Base-by-base conservation (phyloP, 37 sponge, comb jelly and placozoan species). In the Bolinopsis microptera region DNA sequence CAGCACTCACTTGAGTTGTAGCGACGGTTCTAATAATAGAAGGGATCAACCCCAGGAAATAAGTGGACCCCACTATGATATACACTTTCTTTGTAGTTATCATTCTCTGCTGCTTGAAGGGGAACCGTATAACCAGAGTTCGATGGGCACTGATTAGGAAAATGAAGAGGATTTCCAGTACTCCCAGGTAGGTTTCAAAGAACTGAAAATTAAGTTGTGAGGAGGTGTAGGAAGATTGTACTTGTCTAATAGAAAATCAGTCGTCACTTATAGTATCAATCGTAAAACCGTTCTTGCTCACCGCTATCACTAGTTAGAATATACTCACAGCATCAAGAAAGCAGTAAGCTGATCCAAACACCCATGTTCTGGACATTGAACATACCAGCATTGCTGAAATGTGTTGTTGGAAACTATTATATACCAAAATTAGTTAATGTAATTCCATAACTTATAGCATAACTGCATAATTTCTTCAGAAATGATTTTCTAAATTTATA, bases 311-410 rank as follows among this genome's bases (percentile, higher is more conserved):
- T n/a, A n/a, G n/a, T n/a, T n/a, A n/a, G n/a, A 48, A 48, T 48
- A 48, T 36, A 30, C 90, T 39, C 36, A 86, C 90, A 35, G 90
- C 90, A 41, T 86, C 90, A 0, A 86, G 48, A 34, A 86, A 86
- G 61, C 90, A 86, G 28, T 41, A 86, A 5, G n/a, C 61, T 25
- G 90, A 25, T 16, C 90, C 90, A 0, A 86, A 27, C 8, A 41
- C 90, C 90, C 90, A 86, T 0, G 32, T 21, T 38, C 90, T 13
- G 1, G 90, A 36, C 25, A 86, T 22, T 13, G 36, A 40, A 5
- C 48, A 86, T n/a, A 86, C 90, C 27, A 86, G 31, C 90, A 86
- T 86, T 22, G 90, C 90, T 86, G 90, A 38, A 86, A 86, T 80
- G n/a, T n/a, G n/a, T n/a, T n/a, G n/a, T n/a, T n/a, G n/a, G n/a